These are phyloP conservation scores for Clarias fuscus DNA, from an alignment of 2,797 vertebrate species.

Conservation along the genomic window DNA sequence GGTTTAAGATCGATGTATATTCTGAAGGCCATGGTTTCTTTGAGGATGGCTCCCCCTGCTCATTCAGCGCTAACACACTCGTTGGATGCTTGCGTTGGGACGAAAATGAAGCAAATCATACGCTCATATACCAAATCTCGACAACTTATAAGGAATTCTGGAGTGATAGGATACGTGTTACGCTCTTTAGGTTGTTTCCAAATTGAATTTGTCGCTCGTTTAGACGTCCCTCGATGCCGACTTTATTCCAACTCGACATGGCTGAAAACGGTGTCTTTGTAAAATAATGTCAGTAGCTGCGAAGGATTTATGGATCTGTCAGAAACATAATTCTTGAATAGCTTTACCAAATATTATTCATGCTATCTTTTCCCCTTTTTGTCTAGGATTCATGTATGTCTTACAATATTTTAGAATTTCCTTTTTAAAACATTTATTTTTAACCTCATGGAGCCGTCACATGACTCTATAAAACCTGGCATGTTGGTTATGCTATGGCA, in stretches of 20 bases:
- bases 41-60: neutral
- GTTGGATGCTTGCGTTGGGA: neutral
- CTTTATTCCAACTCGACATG: neutral
- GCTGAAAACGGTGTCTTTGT: neutral
- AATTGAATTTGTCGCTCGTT: neutral
- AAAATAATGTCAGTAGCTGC: neutral
- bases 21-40: neutral
- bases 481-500: neutral
- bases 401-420: neutral
- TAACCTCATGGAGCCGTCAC: neutral
- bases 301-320: neutral
- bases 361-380: neutral
- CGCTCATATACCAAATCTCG: neutral
- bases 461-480: neutral
- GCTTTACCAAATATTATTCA: neutral
- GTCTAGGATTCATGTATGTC: neutral
- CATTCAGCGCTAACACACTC: too few species aligned
- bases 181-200: neutral
- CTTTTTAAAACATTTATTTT: too few species aligned
- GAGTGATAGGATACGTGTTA: neutral
- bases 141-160: neutral
- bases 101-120: neutral
- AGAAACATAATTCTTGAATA: neutral
- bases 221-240: neutral
- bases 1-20: neutral